Percentiles rank a stretch among this genome's conserved stretches.
Conservation (phyloP, 37 sponge, comb jelly and placozoan species). For the Aplysina aerophoba region DNA sequence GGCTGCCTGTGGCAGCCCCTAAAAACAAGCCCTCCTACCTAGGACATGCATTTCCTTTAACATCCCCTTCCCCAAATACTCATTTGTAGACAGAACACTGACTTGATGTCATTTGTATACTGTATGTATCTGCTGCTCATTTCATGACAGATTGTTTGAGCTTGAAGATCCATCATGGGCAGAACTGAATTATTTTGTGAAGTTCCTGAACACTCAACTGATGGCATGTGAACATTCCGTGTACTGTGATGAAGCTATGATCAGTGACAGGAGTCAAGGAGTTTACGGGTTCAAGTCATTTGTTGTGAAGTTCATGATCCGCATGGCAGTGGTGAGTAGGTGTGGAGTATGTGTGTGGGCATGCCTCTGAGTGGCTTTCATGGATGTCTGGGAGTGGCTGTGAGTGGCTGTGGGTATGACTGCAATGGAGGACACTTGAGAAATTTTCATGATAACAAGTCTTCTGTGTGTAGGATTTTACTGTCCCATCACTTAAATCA, state of each 20-base stretch:
- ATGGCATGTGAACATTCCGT: constrained; percentile 67
- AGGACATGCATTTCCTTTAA: neutral
- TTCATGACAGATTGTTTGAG: constrained; percentile 56
- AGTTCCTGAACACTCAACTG: constrained; percentile 82
- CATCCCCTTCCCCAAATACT: neutral
- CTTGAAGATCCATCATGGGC: constrained; percentile 83
- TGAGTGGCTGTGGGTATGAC: too few species aligned
- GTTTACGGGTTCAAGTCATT: constrained; percentile 82
- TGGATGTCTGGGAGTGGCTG: too few species aligned
- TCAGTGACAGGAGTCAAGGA: constrained; percentile 57
- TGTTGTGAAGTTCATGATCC: constrained; percentile 92
- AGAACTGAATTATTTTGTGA: constrained; percentile 84
- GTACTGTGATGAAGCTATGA: constrained; percentile 58
- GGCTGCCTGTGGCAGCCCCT: too few species aligned
- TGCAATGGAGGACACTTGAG: too few species aligned
- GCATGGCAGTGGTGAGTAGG: constrained; percentile 78
- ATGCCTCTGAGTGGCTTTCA: too few species aligned
- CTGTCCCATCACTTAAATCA: constrained; percentile 76
- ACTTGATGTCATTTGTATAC: neutral
- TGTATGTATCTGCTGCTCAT: neutral
- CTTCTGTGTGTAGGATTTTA: constrained; percentile 69
- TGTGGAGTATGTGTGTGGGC: too few species aligned
- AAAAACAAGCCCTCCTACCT: neutral
- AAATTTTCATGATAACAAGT: too few species aligned
- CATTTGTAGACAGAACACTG: neutral